These are phyloP conservation scores for Turritopsis dohrnii DNA, from an alignment of 30 jellyfish, hydroid and myxozoan genomes.

Conservation along the genomic window DNA sequence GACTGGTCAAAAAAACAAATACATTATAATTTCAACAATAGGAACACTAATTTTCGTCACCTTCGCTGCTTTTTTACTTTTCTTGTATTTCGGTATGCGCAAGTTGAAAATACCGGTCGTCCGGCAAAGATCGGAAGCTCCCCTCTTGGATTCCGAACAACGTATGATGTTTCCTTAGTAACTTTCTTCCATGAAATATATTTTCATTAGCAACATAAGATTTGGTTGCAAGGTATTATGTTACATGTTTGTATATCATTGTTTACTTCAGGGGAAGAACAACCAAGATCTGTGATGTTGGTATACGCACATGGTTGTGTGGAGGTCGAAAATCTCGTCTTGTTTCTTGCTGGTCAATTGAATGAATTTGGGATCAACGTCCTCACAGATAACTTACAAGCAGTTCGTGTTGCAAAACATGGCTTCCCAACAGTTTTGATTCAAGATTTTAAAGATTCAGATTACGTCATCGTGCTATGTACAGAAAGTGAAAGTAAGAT, in stretches of 20 bases:
- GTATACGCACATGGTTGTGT: constrained; percentile 33
- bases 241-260: not conserved
- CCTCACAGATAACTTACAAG: constrained; percentile 13
- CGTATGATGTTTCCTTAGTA: not conserved
- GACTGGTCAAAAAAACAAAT: not conserved
- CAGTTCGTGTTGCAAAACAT: constrained; percentile 5
- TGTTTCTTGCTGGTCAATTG: constrained; percentile 13
- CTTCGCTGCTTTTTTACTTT: not conserved
- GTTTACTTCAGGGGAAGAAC: not conserved
- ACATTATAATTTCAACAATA: not conserved
- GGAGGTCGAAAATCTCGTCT: constrained; percentile 16
- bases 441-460: constrained; percentile 19
- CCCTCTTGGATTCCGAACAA: not conserved
- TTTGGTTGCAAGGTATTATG: too few relatives aligned
- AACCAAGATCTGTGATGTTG: constrained; percentile 6
- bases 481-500: constrained; percentile 22
- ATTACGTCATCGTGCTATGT: constrained; percentile 19
- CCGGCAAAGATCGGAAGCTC: not conserved
- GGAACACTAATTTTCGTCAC: not conserved
- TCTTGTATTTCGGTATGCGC: not conserved
- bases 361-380: constrained; percentile 19
- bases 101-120: not conserved
- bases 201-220: too few relatives aligned
- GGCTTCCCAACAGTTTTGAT: constrained; percentile 11
- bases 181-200: too few relatives aligned